Evolutionary conservation across 2,113 vertebrate genomes (phyloP).

Genomic region (Equus quagga): DNA sequence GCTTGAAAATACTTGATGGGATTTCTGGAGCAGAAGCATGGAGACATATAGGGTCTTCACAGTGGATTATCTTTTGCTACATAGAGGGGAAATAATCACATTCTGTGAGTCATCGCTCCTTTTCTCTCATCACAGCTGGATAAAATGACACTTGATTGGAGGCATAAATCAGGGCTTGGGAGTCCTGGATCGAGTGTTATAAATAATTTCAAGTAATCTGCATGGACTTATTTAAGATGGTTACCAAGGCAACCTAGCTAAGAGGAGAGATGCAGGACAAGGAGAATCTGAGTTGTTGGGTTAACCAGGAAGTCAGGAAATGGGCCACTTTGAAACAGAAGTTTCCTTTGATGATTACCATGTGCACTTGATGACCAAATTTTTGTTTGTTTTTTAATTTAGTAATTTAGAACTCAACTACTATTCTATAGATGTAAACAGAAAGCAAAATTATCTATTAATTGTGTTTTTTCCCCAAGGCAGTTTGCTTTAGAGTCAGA

Average conservation of each 20-base stretch:
- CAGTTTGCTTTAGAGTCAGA: neutral
- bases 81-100: neutral
- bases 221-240: neutral
- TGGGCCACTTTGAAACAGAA: neutral
- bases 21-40: neutral
- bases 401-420: neutral
- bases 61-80: neutral
- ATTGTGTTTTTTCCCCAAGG: neutral
- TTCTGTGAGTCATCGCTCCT: neutral
- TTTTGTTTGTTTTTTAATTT: neutral
- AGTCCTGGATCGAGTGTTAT: neutral
- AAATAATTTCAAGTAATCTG: neutral
- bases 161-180: neutral
- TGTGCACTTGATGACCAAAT: neutral
- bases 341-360: neutral
- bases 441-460: neutral
- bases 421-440: neutral
- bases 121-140: neutral
- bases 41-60: neutral
- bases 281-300: neutral
- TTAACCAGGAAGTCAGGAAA: neutral
- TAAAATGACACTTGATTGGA: neutral
- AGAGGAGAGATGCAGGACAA: neutral
- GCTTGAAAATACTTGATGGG: too few species aligned
- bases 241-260: neutral